A percentile compares a stretch with the other conserved stretches of the same genome.
Evolutionary conservation across 2,888 invertebrate species (phyloP).

Genomic region (Stenichneumon culpator): DNA sequence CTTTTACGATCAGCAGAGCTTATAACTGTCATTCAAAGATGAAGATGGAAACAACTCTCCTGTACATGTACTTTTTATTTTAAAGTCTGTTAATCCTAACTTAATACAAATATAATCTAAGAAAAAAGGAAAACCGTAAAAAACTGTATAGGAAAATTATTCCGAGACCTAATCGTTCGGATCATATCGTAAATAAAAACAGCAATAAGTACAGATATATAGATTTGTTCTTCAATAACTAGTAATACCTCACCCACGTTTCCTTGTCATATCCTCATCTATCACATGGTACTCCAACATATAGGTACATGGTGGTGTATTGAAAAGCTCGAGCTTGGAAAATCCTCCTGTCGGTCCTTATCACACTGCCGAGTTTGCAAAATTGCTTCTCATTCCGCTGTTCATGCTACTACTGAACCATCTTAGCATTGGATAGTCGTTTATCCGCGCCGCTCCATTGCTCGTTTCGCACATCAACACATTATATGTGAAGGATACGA

Average conservation of each 20-base stretch:
- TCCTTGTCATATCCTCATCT: neutral
- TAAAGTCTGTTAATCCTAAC: too few relatives aligned
- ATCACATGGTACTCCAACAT: neutral
- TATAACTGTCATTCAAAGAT: neutral
- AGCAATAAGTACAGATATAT: neutral
- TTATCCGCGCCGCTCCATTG: conserved; percentile 39
- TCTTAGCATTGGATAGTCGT: conserved; percentile 47
- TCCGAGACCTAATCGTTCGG: too few relatives aligned
- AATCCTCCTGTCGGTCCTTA: conserved; percentile 4
- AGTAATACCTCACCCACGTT: neutral
- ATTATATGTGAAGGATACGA: neutral
- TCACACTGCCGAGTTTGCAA: conserved; percentile 29
- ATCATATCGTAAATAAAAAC: neutral
- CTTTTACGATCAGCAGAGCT: neutral
- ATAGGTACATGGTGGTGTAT: neutral
- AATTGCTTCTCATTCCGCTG: conserved; percentile 17
- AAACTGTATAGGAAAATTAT: too few relatives aligned
- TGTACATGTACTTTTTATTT: neutral
- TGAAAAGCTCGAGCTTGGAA: neutral
- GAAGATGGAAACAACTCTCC: neutral
- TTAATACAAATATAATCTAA: too few relatives aligned
- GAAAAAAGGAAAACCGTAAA: too few relatives aligned
- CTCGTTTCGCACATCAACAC: conserved; percentile 42
- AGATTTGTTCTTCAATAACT: neutral
- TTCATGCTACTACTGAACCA: conserved; percentile 32